Base-by-base conservation (phyloP, 2,888 invertebrate genomes). In the Volucella inanis region DNA sequence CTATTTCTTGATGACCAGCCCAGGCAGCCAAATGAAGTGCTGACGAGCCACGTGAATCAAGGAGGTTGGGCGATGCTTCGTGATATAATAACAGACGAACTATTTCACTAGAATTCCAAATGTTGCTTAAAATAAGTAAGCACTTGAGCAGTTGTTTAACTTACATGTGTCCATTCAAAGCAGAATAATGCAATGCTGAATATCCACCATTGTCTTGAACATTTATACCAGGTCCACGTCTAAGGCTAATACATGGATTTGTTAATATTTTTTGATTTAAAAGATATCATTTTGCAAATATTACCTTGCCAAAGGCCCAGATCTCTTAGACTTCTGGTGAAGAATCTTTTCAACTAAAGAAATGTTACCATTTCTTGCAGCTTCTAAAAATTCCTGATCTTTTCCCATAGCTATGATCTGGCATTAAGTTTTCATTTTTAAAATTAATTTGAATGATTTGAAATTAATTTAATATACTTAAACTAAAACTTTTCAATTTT, bases 311-410 rank as follows among this genome's bases (percentile, higher is more conserved):
- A 98, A 94, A 90, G 97, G 97, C 94, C 98, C 98, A 94, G 96
- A 97, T 94, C 97, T 96, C 94, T 96, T 97, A 90, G 96, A 95
- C 93, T 96, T 95, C 93, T 97, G 96, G 89, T 95, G 95, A 89
- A 98, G 94, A 91, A 98, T 96, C 94, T 97, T 98, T 93, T 98
- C 98, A 88, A 98, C 97, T 89, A 96, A 95, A 89, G 95, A 94
- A 90, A 96, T 94, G 93, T 98, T 97, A 91, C 98, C 98, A 93
- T 95, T 97, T 90, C 98, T 95, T 89, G 98, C 97, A 89, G 98
- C 98, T 92, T 98, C 98, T 92, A 98, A 94, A 93, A 98, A 95
- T 93, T 98, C 98, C 93, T 98, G 97, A 93, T 98, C 98, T 93
- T 98, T 98, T 92, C 98, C 98, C 98, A 98, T 98, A 14, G 50